Base-by-base conservation (phyloP, 2,797 vertebrate genomes). In the Aphelocoma californica region DNA sequence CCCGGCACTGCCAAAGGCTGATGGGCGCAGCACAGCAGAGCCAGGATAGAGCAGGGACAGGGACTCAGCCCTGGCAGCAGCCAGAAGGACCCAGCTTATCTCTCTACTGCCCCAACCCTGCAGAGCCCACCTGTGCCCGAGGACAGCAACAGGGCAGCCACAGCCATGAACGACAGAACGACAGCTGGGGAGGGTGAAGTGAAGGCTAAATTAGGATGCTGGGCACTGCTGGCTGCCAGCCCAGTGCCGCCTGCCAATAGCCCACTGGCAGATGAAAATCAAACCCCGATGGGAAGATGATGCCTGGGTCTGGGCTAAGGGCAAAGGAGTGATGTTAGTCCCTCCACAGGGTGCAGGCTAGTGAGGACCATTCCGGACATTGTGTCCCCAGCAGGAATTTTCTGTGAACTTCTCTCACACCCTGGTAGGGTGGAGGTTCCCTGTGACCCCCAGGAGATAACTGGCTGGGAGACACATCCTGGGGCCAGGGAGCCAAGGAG, bases 81-180 rank as follows among this genome's bases (percentile, higher is more conserved):
- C 3, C 7, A 78, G 45, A 11, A 2, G 45, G 42, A 47, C 31
- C 16, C 8, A 15, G 34, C 13, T 29, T 56, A 18, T 44, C 48
- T 48, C 29, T 44, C 6, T 47, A 19, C 38, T 58, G 44, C 40
- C 54, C 56, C 67, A 80, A 69, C 14, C 42, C 40, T 56, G 65
- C 0, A 4, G 57, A 88, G 42, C 42, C 74, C 81, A 77, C 79
- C 67, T 47, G 31, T 10, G 12, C 70, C 72, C 2, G 1, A 56
- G 72, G 75, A 54, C 5, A 8, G 58, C 4, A 11, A 80, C 31
- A 34, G 60, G 61, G 21, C 7, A 7, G 53, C 25, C 29, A 1
- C 18, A 12, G 66, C 17, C 50, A 2, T 1, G 4, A 62, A 18
- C 0, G 0, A 13, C 50, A 88, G 44, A 47, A 28, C 0, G 1